Evolutionary conservation across 2,797 vertebrate genomes (phyloP), one percentile per base, ranked within the genome.

Genomic region (Peromyscus nudipes): DNA sequence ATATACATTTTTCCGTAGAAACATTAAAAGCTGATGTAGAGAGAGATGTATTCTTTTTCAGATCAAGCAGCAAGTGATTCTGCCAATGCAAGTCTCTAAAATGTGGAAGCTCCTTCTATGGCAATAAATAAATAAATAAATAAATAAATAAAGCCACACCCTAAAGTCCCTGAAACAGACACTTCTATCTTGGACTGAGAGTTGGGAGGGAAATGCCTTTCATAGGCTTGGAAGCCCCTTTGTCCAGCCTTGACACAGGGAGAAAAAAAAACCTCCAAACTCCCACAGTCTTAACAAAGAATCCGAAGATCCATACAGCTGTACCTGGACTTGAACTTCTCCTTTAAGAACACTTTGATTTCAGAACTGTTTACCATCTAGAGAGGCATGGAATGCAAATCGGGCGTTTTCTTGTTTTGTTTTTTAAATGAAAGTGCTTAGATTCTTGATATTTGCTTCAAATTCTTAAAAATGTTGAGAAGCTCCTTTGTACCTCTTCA

Each of bases 11-110:
- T 69, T 12, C 64, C 64, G 67, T 52, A 37, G 9, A 90, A 89
- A 67, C 23, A 80, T 43, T 84, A 62, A 95, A 73, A 82, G 4
- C 21, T 46, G 34, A 21, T 84, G 5, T 69, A 77, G 19, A 19
- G 52, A 83, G 55, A 75, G 49, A 71, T 12, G 40, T 69, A 52
- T 19, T 34, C 27, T 69, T 27, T 93, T 85, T 87, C 21, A 34
- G 34, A 82, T 11, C 43, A 88, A 67, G 29, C 10, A 92, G 57
- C 40, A 16, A 73, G 14, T 90, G n/a, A 76, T 76, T 94, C 84
- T 85, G 27, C 60, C 43, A 90, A 83, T 92, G 64, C 8, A 94
- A 69, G 71, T 82, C 62, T 90, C 81, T 87, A 95, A 95, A 85
- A 92, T 49, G 55, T 40, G 52, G 40, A 37, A 37, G 49, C 27